phyloP scores from a whole-genome alignment of 2,797 vertebrate species.

The Falco biarmicus region DNA sequence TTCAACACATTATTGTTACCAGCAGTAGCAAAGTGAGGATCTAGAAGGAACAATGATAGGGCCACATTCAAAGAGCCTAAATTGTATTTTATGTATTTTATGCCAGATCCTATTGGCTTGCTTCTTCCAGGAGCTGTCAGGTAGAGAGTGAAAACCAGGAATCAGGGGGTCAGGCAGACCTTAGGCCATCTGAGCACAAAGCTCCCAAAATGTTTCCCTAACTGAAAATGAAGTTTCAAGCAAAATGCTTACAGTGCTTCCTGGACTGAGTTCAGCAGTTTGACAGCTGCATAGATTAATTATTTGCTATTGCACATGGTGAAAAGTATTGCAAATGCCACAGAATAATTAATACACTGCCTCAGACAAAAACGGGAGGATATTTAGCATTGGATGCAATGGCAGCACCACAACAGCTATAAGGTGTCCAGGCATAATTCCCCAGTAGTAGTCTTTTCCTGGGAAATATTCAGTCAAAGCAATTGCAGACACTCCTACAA shows the following conservation, averaged over 20 bases:
- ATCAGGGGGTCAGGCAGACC: neutral
- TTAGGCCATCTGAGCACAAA: neutral
- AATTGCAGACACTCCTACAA: neutral
- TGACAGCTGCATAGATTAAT: neutral
- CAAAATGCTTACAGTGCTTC: neutral
- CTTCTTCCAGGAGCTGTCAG: neutral
- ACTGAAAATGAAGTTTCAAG: neutral
- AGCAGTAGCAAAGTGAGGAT: neutral
- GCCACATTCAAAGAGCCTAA: neutral
- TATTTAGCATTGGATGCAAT: neutral
- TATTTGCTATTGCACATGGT: neutral
- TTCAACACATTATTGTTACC: neutral
- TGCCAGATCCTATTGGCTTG: neutral
- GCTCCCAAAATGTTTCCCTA: neutral
- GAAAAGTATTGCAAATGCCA: neutral
- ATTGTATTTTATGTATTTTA: neutral
- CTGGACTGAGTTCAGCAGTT: neutral
- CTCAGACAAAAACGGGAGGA: neutral
- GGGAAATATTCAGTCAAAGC: neutral
- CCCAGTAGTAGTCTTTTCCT: neutral
- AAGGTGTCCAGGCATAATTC: neutral
- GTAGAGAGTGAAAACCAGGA: neutral
- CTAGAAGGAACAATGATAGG: too few relatives aligned
- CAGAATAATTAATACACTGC: neutral
- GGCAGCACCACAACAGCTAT: neutral